These are phyloP conservation scores for Calephelis virginiensis DNA, from an alignment of 1,140 invertebrate genomes.

Conservation along the genomic window DNA sequence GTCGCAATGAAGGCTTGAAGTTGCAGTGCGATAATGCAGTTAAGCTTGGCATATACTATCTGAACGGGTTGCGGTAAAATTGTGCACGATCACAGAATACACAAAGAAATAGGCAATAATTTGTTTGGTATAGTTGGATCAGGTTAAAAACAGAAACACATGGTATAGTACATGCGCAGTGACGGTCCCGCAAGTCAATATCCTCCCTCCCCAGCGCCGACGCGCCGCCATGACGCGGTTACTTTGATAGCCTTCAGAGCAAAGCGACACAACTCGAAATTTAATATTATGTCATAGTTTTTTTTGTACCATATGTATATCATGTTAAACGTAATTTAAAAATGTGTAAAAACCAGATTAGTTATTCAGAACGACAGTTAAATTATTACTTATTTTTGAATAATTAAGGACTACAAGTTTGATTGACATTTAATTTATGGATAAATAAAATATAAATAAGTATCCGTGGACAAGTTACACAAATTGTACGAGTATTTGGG, in stretches of 20 bases:
- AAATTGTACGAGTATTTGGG: too few relatives aligned
- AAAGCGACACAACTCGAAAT: constrained; percentile 37
- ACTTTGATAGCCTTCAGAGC: constrained; percentile 25
- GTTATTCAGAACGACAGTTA: too few relatives aligned
- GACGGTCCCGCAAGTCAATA: constrained; percentile 69
- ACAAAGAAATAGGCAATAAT: constrained; percentile 51
- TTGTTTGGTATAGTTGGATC: constrained; percentile 50
- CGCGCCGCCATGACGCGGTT: constrained; percentile 65
- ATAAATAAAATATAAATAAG: too few relatives aligned
- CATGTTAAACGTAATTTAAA: too few relatives aligned
- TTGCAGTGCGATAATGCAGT: constrained; percentile 35
- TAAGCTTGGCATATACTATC: constrained; percentile 27
- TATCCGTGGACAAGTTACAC: too few relatives aligned
- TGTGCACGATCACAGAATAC: constrained; percentile 35
- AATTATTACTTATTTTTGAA: too few relatives aligned
- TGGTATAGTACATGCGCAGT: constrained; percentile 71
- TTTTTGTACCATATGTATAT: background rate
- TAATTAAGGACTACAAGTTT: too few relatives aligned
- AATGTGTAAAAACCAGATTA: too few relatives aligned
- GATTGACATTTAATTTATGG: too few relatives aligned
- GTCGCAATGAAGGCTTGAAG: constrained; percentile 30
- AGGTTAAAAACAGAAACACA: constrained; percentile 71
- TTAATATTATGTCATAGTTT: background rate
- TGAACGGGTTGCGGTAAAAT: constrained; percentile 34
- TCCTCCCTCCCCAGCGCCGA: constrained; percentile 64